Conservation (phyloP, 2,797 vertebrate species). For the Lophius americanus region DNA sequence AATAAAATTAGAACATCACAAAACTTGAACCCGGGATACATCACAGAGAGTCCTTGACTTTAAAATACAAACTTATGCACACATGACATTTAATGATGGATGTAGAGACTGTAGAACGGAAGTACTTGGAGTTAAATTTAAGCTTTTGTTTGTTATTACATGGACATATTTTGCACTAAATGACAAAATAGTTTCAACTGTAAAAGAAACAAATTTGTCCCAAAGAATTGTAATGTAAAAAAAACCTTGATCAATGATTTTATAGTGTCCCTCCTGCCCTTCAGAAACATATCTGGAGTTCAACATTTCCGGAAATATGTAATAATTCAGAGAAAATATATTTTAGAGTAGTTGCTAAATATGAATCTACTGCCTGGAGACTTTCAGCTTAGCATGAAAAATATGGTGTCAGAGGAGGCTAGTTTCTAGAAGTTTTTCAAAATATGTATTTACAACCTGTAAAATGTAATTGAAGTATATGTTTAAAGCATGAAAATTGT, state of each 20-base stretch:
- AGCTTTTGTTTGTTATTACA: not conserved
- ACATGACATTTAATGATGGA: slow-evolving; percentile 5
- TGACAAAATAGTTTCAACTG: slow-evolving; percentile 21
- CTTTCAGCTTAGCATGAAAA: slow-evolving; percentile 12
- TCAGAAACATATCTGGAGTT: slow-evolving; percentile 8
- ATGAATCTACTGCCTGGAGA: not conserved
- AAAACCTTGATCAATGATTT: not conserved
- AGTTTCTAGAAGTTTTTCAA: too few species aligned
- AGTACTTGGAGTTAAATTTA: not conserved
- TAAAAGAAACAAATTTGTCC: slow-evolving; percentile 23
- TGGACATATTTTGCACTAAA: slow-evolving; percentile 26
- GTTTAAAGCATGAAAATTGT: too few species aligned
- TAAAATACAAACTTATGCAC: slow-evolving; percentile 23
- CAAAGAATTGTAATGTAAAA: slow-evolving; percentile 30
- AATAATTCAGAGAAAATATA: too few species aligned
- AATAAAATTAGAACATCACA: slow-evolving; percentile 65
- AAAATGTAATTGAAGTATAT: too few species aligned
- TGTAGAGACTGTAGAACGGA: slow-evolving; percentile 9
- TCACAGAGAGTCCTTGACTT: slow-evolving; percentile 45
- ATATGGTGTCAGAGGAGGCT: too few species aligned
- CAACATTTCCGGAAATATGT: slow-evolving; percentile 8
- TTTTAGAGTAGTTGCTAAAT: not conserved
- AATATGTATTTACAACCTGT: too few species aligned
- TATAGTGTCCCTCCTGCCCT: slow-evolving; percentile 15
- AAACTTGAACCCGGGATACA: slow-evolving; percentile 46